Evolutionary conservation across 2,797 vertebrate genomes (phyloP), one percentile per base, ranked within the genome.

Genomic region (Schizopygopsis malacanthus): DNA sequence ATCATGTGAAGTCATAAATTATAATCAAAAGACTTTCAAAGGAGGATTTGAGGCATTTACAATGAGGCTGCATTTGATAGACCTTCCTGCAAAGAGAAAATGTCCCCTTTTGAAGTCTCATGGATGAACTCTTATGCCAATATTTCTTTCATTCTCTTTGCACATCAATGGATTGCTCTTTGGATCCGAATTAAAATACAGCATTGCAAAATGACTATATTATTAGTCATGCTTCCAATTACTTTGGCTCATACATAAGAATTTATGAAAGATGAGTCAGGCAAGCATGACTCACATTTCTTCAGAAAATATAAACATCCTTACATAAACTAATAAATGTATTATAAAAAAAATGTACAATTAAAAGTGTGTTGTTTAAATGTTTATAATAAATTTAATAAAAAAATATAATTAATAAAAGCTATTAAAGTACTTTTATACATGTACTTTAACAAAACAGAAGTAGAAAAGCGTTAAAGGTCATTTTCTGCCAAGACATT

Each of bases 71-170:
- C 8, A n/a, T 70, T 41, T 50, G 22, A 54, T 25, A 59, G 54
- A 61, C 25, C 52, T 61, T 20, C 28, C 54, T 61, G 52, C 8
- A 83, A 73, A 73, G 18, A 83, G 25, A 63, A n/a, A 20, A 75
- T 50, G 22, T 37, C 25, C 25, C 11, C 37, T 75, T 73, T 63
- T 83, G 18, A 56, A 83, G 65, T 22, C 37, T 41, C 8, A 3
- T 28, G 61, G 43, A 50, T 37, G 11, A 80, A 72, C 67, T 28
- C 37, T 72, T 43, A 37, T 72, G 52, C 39, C 50, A 43, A 9
- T 72, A 43, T 82, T 83, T 83, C 70, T 82, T 82, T 61, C 1
- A 33, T 33, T 47, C 70, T 63, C 70, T 63, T 63, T 50, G 54
- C 41, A 10, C 39, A 6, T 82, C 16, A 82, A 2, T 82, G 41